Evolutionary conservation across 2,888 invertebrate genomes (phyloP), one percentile per base, ranked within the genome.

Genomic region (Acronicta aceris): DNA sequence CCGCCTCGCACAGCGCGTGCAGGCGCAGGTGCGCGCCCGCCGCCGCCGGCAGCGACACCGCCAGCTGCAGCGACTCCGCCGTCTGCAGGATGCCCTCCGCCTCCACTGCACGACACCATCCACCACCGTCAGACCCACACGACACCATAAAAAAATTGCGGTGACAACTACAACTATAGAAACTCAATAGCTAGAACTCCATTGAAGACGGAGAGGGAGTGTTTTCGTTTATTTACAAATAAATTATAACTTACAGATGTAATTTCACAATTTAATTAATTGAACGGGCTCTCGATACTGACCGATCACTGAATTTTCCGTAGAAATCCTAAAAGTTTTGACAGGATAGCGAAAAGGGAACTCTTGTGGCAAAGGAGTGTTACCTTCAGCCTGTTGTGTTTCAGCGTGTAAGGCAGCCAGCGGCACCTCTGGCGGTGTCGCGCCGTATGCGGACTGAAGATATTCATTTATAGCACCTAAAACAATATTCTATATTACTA

Each of bases 1-100:
- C 99, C 76, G 98, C 98, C 95, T 99, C 99, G 92, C 99, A 99
- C 52, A 98, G 98, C 82, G 98, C 99, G 93, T 99, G 99, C 82
- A 98, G 96, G 76, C 98, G 98, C 79, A 99, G 96, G 91, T 98
- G 98, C n/a, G 97, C 96, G 13, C 98, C 98, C 78, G 98, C 97
- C 7, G 98, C 96, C 25, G 96, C 96, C 13, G 97, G 96, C 45
- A 97, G 79, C 1, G 83, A 51, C 71, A 92, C 80, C 33, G 63
- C 65, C 55, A 92, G 85, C 59, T 77, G 78, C 10, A 82, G 76
- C 0, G 88, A 83, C 68, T 87, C 91, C 41, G 86, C 63, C 0
- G 81, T 81, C 68, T 85, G 79, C 5, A 92, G 86, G 60, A 91
- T 86, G 12, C 74, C 66, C 59, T 10, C 87, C 83, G 77, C 87